These are phyloP conservation scores for Paragorgia papillata DNA, from an alignment of 92 coral and sea anemone genomes.

Conservation along the genomic window DNA sequence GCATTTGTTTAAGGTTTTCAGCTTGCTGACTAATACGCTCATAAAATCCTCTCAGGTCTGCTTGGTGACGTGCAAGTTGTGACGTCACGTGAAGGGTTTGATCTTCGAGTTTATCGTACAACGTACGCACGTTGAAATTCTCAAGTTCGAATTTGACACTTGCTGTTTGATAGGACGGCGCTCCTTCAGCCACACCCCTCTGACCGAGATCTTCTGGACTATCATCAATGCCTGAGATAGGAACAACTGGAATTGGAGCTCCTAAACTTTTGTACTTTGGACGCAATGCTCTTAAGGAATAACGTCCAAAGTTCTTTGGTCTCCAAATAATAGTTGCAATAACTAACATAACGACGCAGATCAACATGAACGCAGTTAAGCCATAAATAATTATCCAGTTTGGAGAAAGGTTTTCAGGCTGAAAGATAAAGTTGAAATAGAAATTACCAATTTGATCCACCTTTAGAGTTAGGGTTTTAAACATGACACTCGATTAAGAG, in stretches of 20 bases:
- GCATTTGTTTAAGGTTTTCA: constrained; percentile 92
- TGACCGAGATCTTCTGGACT: constrained; percentile 85
- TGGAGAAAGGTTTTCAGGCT: constrained; percentile 95
- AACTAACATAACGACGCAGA: constrained; percentile 85
- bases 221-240: constrained; percentile 93
- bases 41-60: constrained; percentile 93
- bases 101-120: constrained; percentile 94
- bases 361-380: constrained; percentile 91
- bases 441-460: too few species aligned
- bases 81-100: constrained; percentile 98
- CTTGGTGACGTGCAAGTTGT: constrained; percentile 95
- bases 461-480: too few species aligned
- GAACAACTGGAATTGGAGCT: constrained; percentile 98
- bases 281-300: constrained; percentile 81
- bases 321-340: constrained; percentile 98
- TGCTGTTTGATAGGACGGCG: constrained; percentile 69
- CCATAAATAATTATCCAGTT: constrained; percentile 93
- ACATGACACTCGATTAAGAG: too few species aligned
- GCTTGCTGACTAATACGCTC: constrained; percentile 96
- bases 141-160: constrained; percentile 86
- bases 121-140: constrained; percentile 89
- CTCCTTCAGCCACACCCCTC: constrained; percentile 93
- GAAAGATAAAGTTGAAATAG: constrained; percentile 10
- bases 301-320: constrained; percentile 87
- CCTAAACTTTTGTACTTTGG: constrained; percentile 98